phyloP scores from a whole-genome alignment of 2,888 invertebrate genomes.

The Drosophila pegasa region DNA sequence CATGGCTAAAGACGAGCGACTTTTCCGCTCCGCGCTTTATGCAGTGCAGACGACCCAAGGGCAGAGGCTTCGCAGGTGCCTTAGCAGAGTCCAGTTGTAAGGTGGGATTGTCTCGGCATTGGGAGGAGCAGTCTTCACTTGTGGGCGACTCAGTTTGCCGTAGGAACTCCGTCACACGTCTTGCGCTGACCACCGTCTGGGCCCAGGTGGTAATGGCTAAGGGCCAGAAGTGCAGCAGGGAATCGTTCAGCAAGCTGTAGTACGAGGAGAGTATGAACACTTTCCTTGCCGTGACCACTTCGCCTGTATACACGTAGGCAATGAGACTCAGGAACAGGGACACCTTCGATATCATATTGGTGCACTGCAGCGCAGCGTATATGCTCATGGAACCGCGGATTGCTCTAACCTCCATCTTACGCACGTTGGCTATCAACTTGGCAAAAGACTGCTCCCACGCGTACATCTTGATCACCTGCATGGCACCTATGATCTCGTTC shows the following conservation, averaged over 20 bases:
- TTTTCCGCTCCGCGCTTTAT: slow-evolving; percentile 33
- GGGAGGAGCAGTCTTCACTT: slow-evolving; percentile 28
- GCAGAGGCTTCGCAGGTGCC: neutral
- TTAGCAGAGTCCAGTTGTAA: slow-evolving; percentile 28
- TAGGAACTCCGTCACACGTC: slow-evolving; percentile 89
- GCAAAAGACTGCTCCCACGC: slow-evolving; percentile 94
- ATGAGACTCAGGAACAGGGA: slow-evolving; percentile 91
- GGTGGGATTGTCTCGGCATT: slow-evolving; percentile 51
- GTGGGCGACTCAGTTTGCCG: slow-evolving; percentile 76
- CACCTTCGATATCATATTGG: slow-evolving; percentile 91
- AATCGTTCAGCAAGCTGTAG: slow-evolving; percentile 91
- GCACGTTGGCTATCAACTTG: slow-evolving; percentile 88
- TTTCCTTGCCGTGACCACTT: slow-evolving; percentile 89
- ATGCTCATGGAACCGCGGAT: slow-evolving; percentile 89
- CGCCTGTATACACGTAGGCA: slow-evolving; percentile 88
- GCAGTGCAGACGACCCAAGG: slow-evolving; percentile 49
- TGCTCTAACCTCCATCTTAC: slow-evolving; percentile 89
- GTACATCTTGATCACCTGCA: slow-evolving; percentile 95
- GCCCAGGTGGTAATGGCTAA: slow-evolving; percentile 91
- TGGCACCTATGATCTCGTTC: slow-evolving; percentile 94
- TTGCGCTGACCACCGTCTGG: slow-evolving; percentile 90
- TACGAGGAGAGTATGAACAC: slow-evolving; percentile 93
- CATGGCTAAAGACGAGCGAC: slow-evolving; percentile 82
- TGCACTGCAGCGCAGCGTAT: slow-evolving; percentile 89
- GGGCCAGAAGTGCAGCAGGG: slow-evolving; percentile 92